Evolutionary conservation across 1,140 invertebrate genomes (phyloP), one percentile per base, ranked within the genome.

Genomic region (Sogatella furcifera): DNA sequence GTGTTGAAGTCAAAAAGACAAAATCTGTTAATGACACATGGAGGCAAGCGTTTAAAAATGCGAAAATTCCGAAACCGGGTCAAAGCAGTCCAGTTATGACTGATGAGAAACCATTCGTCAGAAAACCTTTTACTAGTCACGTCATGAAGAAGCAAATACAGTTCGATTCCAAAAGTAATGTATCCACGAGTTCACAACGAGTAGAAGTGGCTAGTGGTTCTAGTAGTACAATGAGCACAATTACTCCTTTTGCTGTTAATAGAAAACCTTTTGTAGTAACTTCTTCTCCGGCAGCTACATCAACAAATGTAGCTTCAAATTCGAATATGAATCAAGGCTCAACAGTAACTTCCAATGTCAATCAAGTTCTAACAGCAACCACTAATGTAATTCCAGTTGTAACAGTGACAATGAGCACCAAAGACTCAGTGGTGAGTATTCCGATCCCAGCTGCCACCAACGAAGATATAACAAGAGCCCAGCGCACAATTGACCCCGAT

Each of bases 11-110:
- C 0, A 59, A 53, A 5, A 64, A 62, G 34, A 38, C 57, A 8
- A 62, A 58, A 42, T 62, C 60, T 19, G 61, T 67, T 24, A 54
- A 55, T 55, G 64, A 66, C 17, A 65, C 68, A n/a, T 69, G 68
- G 68, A 62, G 42, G 42, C 59, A 60, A 11, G 68, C 67, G 4
- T 69, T 69, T 55, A 68, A 68, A 62, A 69, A 68, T 41, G 61
- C 63, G 0, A 69, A 69, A 63, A 60, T 67, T 17, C 67, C 67
- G 0, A 69, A 69, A 63, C 60, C 65, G 14, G 59, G 61, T 31
- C 62, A 60, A 14, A 52, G 61, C 42, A 63, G 58, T 43, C 59
- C 61, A 13, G 49, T 62, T 15, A 60, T 58, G 54, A 62, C 55
- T 42, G 49, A 34, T 14, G 60, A 59, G 4, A 62, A 62, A 55